Evolutionary conservation across 2,113 vertebrate species (phyloP).

Genomic region (Desmodus rotundus): DNA sequence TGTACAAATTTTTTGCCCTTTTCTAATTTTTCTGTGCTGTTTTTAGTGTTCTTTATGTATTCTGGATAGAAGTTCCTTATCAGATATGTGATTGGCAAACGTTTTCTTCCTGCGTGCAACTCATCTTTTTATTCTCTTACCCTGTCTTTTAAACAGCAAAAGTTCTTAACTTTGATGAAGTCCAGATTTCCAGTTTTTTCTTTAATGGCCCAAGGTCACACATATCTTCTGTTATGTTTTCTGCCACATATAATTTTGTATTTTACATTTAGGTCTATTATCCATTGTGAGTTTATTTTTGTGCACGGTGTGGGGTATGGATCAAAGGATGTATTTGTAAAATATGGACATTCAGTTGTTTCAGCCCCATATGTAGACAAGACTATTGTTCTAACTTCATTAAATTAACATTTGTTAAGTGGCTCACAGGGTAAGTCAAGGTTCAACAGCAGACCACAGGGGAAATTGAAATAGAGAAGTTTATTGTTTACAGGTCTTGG

Average conservation of each 20-base stretch:
- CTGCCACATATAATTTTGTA: neutral
- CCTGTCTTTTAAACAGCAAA: neutral
- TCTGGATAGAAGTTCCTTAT: neutral
- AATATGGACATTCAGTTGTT: neutral
- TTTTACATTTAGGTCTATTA: neutral
- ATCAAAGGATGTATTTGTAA: neutral
- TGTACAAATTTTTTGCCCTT: neutral
- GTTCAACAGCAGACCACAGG: neutral
- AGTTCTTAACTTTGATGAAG: neutral
- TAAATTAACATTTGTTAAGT: neutral
- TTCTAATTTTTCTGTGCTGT: neutral
- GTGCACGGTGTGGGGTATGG: neutral
- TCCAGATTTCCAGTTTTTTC: neutral
- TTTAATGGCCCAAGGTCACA: neutral
- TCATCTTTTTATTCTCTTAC: neutral
- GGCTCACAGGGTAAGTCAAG: neutral
- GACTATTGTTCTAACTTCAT: neutral
- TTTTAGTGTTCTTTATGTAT: neutral
- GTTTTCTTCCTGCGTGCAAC: neutral
- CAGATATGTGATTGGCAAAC: neutral
- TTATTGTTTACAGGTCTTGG: neutral
- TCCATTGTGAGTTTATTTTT: neutral
- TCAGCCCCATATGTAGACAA: neutral
- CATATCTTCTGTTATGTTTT: neutral
- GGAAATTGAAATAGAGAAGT: neutral